Evolutionary conservation across 92 coral and sea anemone species (phyloP).

Genomic region (Parazoanthus swiftii): DNA sequence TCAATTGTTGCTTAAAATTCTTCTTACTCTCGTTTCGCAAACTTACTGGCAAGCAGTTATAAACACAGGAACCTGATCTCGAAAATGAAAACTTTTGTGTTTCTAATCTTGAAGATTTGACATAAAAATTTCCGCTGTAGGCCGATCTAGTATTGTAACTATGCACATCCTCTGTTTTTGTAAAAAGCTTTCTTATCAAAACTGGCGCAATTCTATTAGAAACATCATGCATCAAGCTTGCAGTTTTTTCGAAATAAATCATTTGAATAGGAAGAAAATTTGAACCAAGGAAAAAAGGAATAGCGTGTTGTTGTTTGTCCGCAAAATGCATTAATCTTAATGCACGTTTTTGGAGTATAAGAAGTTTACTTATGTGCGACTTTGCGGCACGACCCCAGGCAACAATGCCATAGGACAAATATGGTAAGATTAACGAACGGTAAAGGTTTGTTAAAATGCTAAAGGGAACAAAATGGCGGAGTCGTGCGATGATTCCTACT

Average conservation of each 20-base stretch:
- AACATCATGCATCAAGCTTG: constrained; percentile 50
- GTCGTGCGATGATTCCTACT: constrained; percentile 50
- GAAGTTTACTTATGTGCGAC: constrained; percentile 42
- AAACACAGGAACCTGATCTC: constrained; percentile 3
- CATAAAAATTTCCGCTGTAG: constrained; percentile 32
- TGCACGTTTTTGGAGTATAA: constrained; percentile 47
- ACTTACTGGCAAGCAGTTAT: constrained; percentile 12
- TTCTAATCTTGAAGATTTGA: constrained; percentile 40
- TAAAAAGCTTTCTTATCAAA: constrained; percentile 37
- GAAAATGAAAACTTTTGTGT: constrained; percentile 35
- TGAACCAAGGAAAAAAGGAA: too few species aligned
- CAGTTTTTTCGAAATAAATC: too few species aligned
- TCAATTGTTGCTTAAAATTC: constrained; percentile 28
- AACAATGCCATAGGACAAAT: constrained; percentile 53
- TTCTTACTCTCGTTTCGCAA: constrained; percentile 1
- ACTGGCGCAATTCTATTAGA: constrained; percentile 35
- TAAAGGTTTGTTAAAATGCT: constrained; percentile 46
- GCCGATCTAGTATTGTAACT: constrained; percentile 46
- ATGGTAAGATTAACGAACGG: constrained; percentile 50
- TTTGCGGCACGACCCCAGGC: constrained; percentile 63
- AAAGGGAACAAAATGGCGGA: constrained; percentile 55
- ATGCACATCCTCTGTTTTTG: constrained; percentile 27
- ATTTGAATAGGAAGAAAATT: too few species aligned
- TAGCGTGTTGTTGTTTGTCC: too few species aligned
- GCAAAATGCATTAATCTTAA: not conserved